Conservation (phyloP, 1,140 invertebrate genomes). For the Caligus rogercresseyi region DNA sequence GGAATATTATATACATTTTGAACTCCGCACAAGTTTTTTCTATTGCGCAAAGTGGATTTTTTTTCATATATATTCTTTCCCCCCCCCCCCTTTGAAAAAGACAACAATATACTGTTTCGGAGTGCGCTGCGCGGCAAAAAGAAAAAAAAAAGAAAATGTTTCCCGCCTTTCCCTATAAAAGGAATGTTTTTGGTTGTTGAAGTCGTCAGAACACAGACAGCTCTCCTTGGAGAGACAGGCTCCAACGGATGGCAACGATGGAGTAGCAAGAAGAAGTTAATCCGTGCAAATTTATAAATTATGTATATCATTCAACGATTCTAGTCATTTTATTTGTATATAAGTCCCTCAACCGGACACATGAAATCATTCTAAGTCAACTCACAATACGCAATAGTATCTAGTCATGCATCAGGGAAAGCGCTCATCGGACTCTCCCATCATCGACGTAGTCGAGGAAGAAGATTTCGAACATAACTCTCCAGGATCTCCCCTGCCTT, state of each 20-base stretch:
- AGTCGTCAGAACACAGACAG: background rate
- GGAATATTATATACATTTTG: background rate
- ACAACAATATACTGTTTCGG: too few relatives aligned
- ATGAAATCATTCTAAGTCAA: background rate
- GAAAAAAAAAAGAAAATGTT: too few relatives aligned
- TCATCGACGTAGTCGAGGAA: background rate
- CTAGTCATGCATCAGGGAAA: background rate
- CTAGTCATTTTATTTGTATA: background rate
- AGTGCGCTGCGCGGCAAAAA: background rate
- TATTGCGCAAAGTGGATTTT: background rate
- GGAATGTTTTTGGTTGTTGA: too few relatives aligned
- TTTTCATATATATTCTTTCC: too few relatives aligned
- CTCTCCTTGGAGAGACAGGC: background rate
- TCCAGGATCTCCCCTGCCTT: background rate
- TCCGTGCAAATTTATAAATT: background rate
- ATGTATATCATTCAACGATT: background rate
- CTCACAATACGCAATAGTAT: background rate
- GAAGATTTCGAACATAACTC: background rate
- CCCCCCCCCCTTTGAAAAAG: too few relatives aligned
- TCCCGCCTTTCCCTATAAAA: background rate
- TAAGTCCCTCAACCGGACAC: background rate
- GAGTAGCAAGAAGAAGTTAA: background rate
- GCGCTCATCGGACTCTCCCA: background rate
- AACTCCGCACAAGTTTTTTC: background rate
- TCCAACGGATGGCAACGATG: background rate